phyloP scores from a whole-genome alignment of 2,888 invertebrate species.

The Atrina japonica region DNA sequence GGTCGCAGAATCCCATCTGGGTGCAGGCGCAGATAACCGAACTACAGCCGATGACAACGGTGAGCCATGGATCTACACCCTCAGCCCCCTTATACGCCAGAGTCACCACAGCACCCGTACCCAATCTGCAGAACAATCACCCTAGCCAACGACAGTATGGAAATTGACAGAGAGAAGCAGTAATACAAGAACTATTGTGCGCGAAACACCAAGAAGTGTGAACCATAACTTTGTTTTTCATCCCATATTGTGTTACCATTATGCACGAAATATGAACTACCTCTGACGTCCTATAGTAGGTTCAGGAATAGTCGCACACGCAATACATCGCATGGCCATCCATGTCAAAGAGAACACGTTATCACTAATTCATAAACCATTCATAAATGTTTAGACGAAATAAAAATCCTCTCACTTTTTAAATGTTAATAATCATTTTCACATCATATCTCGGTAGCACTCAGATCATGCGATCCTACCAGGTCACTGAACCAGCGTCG shows the following conservation, averaged over 20 bases:
- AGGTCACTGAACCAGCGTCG: slow-evolving; percentile 52
- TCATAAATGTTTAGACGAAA: no score
- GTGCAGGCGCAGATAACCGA: slow-evolving; percentile 28
- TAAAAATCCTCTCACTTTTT: neutral
- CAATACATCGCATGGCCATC: no score
- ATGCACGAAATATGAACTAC: no score
- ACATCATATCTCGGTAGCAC: neutral
- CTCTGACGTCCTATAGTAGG: no score
- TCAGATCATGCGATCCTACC: slow-evolving; percentile 49
- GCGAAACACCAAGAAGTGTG: slow-evolving; percentile 14
- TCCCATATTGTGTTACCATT: no score
- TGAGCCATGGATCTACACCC: slow-evolving; percentile 7
- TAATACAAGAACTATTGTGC: slow-evolving; percentile 1
- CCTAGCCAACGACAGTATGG: neutral
- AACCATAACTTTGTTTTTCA: no score
- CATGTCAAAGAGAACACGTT: no score
- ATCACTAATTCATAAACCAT: no score
- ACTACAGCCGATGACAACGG: slow-evolving; percentile 28
- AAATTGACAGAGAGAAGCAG: neutral
- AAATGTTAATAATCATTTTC: neutral
- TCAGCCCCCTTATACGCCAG: slow-evolving; percentile 20
- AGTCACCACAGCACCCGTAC: slow-evolving; percentile 22
- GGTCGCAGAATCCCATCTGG: slow-evolving; percentile 26
- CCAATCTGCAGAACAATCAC: neutral
- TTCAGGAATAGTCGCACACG: no score